These are phyloP conservation scores for Myopa testacea DNA, from an alignment of 2,888 invertebrate genomes.

Conservation along the genomic window DNA sequence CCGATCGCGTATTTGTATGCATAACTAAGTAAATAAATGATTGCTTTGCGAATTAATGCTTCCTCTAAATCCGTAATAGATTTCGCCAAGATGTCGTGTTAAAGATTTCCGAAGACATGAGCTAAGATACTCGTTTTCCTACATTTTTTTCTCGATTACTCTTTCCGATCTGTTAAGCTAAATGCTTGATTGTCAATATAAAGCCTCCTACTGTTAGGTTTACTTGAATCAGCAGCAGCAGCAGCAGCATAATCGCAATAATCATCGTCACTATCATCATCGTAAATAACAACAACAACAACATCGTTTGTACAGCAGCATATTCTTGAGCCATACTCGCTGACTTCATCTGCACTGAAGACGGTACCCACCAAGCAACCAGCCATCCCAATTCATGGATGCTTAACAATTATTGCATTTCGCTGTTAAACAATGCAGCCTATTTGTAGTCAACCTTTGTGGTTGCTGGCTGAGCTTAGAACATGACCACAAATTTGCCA, in stretches of 20 bases:
- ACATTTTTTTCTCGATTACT: neutral
- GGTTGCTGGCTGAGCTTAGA: neutral
- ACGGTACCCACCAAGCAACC: neutral
- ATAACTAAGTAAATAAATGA: slow-evolving; percentile 21
- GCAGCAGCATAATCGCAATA: neutral
- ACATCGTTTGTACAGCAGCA: neutral
- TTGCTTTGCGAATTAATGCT: slow-evolving; percentile 27
- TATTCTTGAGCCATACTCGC: neutral
- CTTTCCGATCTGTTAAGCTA: slow-evolving; percentile 19
- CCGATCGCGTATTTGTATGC: neutral
- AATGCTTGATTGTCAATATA: slow-evolving; percentile 34
- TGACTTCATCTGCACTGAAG: neutral
- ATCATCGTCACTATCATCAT: neutral
- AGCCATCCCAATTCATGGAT: neutral
- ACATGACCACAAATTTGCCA: slow-evolving; percentile 36
- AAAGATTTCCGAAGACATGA: slow-evolving; percentile 29
- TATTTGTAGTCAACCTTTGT: slow-evolving; percentile 19
- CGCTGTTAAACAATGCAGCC: slow-evolving; percentile 47
- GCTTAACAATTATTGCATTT: slow-evolving; percentile 50
- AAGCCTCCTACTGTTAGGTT: slow-evolving; percentile 31
- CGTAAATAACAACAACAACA: neutral
- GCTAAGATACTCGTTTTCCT: neutral
- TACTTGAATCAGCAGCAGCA: slow-evolving; percentile 15
- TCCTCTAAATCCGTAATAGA: slow-evolving; percentile 30
- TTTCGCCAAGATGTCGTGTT: slow-evolving; percentile 35